Evolutionary conservation across 2,888 invertebrate genomes (phyloP), one percentile per base, ranked within the genome.

Genomic region (Sipha maydis): DNA sequence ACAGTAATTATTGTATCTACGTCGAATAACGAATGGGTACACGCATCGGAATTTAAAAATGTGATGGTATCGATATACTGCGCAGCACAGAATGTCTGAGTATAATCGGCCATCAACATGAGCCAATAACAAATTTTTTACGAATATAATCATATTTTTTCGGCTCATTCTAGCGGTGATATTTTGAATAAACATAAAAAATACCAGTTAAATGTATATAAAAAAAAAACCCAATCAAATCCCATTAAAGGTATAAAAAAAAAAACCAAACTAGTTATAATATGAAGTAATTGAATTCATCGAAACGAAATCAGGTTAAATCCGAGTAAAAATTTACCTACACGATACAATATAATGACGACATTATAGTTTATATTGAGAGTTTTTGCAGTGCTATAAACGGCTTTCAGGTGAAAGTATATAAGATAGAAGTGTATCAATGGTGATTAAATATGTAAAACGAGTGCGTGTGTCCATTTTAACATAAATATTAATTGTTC

Each of bases 41-140:
- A 9, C 54, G 28, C 48, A n/a, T 48, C 28, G 76, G 48, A 77
- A 48, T 78, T 56, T 54, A 56, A 78, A 78, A 77, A 77, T 77
- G 28, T 48, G 48, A 28, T 48, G 54, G 28, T 14, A 48, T 54
- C 28, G 41, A 76, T 76, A 28, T 7, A 28, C 48, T 48, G 14
- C 5, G 77, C 41, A 17, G 77, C 1, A 28, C 3, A 41, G 8
- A 11, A 48, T 76, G 17, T 61, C 21, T 61, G 7, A 61, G 61
- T 61, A 8, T 5, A 21, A 61, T 7, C 21, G 25, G 9, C 14
- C 19, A 21, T 56, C 8, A 41, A 41, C 9, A 41, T 41, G 41
- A 41, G 41, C 9, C 41, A 9, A 41, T 41, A 41, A 41, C 9
- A 69, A n/a, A 69, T n/a, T n/a, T 21, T 11, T 28, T 11, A 28